phyloP scores from a whole-genome alignment of 1,140 invertebrate genomes.

The Drosophila pseudoobscura region DNA sequence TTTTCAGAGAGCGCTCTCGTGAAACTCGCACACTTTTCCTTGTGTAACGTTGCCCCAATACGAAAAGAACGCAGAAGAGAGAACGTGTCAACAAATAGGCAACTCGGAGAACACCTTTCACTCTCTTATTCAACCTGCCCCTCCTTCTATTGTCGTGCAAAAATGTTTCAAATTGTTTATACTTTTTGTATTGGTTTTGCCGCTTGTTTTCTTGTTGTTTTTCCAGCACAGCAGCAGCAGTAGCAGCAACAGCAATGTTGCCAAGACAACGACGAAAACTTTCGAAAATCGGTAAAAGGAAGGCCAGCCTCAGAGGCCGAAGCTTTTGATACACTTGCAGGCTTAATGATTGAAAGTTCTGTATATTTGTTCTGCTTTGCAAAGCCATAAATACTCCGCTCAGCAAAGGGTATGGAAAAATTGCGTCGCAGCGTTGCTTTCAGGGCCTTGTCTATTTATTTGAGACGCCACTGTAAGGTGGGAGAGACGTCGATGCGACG shows the following conservation, averaged over 20 bases:
- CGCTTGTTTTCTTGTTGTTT: constrained; percentile 51
- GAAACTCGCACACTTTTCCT: no score
- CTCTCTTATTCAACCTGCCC: no score
- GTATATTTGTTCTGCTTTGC: no score
- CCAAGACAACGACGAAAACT: constrained; percentile 71
- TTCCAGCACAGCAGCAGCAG: constrained; percentile 10
- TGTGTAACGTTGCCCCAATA: no score
- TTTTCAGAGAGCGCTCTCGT: no score
- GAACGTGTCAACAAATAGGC: no score
- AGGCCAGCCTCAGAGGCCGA: no score
- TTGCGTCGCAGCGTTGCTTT: constrained; percentile 65
- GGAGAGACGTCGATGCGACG: background rate
- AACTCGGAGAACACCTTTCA: no score
- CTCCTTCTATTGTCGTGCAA: background rate
- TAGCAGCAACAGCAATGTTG: constrained; percentile 39
- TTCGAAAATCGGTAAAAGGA: constrained; percentile 35
- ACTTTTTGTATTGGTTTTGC: constrained; percentile 32
- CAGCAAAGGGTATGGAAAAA: constrained; percentile 25
- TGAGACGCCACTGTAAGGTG: constrained; percentile 37
- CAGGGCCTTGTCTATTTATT: constrained; percentile 39
- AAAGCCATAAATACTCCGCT: no score
- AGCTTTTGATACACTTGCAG: no score
- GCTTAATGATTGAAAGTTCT: no score
- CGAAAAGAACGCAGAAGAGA: no score
- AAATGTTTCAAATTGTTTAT: constrained; percentile 6